Evolutionary conservation across 2,113 vertebrate species (phyloP).

Genomic region (Caretta caretta): DNA sequence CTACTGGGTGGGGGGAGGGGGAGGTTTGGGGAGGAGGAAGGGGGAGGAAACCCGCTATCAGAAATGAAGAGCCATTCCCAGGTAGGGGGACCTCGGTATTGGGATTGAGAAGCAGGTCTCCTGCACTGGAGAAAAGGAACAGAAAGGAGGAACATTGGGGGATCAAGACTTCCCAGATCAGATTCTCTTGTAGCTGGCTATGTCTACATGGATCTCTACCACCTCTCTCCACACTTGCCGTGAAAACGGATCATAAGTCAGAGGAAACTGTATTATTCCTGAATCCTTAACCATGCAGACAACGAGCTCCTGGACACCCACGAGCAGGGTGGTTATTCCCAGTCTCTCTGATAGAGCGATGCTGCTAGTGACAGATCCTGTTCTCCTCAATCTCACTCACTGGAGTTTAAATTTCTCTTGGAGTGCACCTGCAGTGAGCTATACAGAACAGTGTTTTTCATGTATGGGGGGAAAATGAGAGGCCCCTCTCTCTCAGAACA

Average conservation of each 20-base stretch:
- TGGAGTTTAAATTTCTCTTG: not conserved
- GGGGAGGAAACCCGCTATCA: not conserved
- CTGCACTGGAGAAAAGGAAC: not conserved
- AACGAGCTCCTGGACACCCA: not conserved
- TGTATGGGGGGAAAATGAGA: too few relatives aligned
- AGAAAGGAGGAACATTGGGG: fast-evolving
- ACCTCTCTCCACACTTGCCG: not conserved
- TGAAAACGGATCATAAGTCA: not conserved
- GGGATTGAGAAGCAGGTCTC: not conserved
- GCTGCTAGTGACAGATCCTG: not conserved
- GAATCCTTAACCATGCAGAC: not conserved
- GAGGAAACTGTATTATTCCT: not conserved
- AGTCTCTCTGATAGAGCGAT: not conserved
- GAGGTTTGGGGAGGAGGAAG: not conserved
- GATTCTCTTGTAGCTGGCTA: not conserved
- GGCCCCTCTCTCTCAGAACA: not conserved
- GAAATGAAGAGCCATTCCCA: not conserved
- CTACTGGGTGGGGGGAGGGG: conserved; percentile 22
- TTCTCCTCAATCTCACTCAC: not conserved
- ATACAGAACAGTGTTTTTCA: not conserved
- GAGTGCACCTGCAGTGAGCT: not conserved
- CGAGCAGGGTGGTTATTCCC: not conserved
- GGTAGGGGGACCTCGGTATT: not conserved
- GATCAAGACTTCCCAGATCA: not conserved
- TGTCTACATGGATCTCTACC: not conserved